Evolutionary conservation across 2,888 invertebrate genomes (phyloP), one percentile per base, ranked within the genome.

Genomic region (Heteromurus nitidus): DNA sequence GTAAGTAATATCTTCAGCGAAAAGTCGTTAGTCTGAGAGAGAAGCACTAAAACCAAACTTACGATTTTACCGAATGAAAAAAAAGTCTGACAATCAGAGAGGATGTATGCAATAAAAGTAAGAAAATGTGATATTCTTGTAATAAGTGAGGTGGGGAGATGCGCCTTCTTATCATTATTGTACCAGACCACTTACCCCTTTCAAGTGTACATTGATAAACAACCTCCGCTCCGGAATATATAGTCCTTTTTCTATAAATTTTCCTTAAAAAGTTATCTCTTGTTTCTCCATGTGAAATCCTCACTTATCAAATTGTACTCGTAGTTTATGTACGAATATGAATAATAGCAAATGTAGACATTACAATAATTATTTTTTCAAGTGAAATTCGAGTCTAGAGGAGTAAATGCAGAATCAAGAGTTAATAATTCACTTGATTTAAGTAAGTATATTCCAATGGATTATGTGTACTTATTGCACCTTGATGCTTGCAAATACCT

Each of bases 71-170:
- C 36, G 5, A n/a, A 36, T 36, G 36, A 36, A 36, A 36, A 36
- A 9, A 73, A 73, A 73, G 64, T 50, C 20, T n/a, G n/a, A 50
- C 3, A 18, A 50, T 11, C 3, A 50, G 50, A 50, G n/a, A 50
- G 50, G n/a, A 50, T 13, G 50, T 7, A 50, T 50, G 50, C n/a
- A 50, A 50, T 50, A 50, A 50, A 50, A 7, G 11, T 7, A 50
- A n/a, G 3, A 50, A 50, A 11, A 7, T 13, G 5, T 18, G 11
- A 5, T 50, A 13, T 50, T 50, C n/a, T 5, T 13, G 50, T 50
- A n/a, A 50, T 50, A 50, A 13, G 50, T 36, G 36, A 13, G 5
- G 36, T 5, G 5, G 36, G 13, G 13, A 13, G 13, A 9, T 36
- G 5, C 50, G n/a, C n/a, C 50, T 50, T 50, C 7, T 50, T n/a